These are phyloP conservation scores for Carassius gibelio DNA, from an alignment of 2,113 vertebrate species.

Conservation along the genomic window DNA sequence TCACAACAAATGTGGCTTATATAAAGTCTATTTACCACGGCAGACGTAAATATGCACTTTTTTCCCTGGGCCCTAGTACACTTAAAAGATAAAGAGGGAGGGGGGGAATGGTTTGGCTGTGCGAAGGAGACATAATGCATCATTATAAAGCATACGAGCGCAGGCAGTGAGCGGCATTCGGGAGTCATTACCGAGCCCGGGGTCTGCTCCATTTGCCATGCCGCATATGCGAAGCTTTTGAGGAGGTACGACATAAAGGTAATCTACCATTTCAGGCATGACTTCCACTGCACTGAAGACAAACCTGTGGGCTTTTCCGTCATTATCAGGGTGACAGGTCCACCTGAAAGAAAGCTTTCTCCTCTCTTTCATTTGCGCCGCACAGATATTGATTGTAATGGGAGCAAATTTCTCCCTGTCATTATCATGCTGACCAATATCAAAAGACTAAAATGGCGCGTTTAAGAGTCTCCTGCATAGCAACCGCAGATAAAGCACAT, in stretches of 20 bases:
- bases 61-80: not conserved
- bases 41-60: conserved; percentile 25
- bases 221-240: conserved; percentile 34
- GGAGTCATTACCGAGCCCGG: conserved; percentile 36
- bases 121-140: conserved; percentile 24
- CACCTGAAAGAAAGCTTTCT: conserved; percentile 53
- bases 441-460: conserved; percentile 68
- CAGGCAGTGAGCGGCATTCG: not conserved
- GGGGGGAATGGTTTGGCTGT: not conserved
- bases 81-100: conserved; percentile 29
- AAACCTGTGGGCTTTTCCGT: conserved; percentile 49
- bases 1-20: conserved; percentile 40
- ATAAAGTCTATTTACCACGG: conserved; percentile 10
- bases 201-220: conserved; percentile 47
- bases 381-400: conserved; percentile 58
- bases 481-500: conserved; percentile 62
- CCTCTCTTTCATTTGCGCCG: conserved; percentile 53
- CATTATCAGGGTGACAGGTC: conserved; percentile 54
- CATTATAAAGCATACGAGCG: conserved; percentile 27
- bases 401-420: conserved; percentile 49
- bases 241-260: conserved; percentile 33
- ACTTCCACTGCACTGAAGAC: conserved; percentile 38
- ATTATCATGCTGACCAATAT: conserved; percentile 71
- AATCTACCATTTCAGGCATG: conserved; percentile 54
- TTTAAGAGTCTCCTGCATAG: conserved; percentile 67